phyloP scores from a whole-genome alignment of 2,797 vertebrate species.

The Typhlichthys subterraneus region DNA sequence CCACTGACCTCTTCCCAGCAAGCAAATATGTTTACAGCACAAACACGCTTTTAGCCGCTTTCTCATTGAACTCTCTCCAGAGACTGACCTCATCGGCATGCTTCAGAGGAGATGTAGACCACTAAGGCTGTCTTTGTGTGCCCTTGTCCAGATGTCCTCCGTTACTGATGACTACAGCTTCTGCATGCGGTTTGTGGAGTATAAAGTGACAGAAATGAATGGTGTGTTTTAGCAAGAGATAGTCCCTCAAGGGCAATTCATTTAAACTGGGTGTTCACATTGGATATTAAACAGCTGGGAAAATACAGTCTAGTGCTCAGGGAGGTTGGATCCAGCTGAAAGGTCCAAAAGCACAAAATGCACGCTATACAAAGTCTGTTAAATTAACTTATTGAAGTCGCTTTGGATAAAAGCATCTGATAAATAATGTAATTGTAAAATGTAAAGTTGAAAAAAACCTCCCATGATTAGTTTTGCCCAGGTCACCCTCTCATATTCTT shows the following conservation, averaged over 20 bases:
- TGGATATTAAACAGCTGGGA: neutral
- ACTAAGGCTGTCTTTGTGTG: constrained; percentile 12
- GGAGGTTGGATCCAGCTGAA: neutral
- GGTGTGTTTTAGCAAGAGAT: neutral
- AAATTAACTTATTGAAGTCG: too few relatives aligned
- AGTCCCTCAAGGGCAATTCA: neutral
- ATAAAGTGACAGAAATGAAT: constrained; percentile 5
- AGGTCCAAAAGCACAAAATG: neutral
- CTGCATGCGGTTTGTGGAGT: neutral
- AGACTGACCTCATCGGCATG: constrained; percentile 33
- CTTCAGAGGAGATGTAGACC: constrained; percentile 10
- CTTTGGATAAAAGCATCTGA: too few relatives aligned
- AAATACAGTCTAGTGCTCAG: neutral
- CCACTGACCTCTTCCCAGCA: constrained; percentile 39
- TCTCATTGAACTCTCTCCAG: constrained; percentile 25
- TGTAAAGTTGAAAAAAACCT: too few relatives aligned
- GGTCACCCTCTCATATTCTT: too few relatives aligned
- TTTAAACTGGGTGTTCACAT: neutral
- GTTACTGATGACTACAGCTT: constrained; percentile 5
- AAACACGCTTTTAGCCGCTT: constrained; percentile 26
- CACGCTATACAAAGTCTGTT: too few relatives aligned
- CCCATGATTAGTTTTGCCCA: too few relatives aligned
- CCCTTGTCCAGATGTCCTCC: constrained; percentile 17
- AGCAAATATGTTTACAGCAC: constrained; percentile 41
- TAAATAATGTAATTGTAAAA: too few relatives aligned